Percentiles rank a stretch among this genome's conserved stretches.
These are phyloP conservation scores for Danio jaintianensis DNA, from an alignment of 2,797 vertebrate species.

Conservation along the genomic window DNA sequence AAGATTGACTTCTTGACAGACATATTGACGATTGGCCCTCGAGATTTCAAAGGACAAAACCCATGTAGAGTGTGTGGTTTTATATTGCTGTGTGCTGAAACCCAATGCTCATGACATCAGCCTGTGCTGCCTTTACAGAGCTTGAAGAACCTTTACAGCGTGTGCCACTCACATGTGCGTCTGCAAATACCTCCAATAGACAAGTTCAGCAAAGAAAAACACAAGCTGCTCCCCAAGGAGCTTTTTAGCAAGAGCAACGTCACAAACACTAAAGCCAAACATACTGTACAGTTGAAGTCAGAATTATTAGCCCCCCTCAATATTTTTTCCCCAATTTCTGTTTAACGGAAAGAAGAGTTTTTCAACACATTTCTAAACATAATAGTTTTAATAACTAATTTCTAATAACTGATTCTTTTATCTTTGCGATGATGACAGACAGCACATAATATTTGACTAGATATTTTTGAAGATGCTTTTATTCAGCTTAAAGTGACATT, in stretches of 20 bases:
- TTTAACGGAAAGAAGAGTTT: no score
- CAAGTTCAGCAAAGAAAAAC: conserved; percentile 60
- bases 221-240: conserved; percentile 50
- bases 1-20: neutral
- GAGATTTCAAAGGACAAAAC: neutral
- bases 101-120: conserved; percentile 30
- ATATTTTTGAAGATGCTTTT: no score
- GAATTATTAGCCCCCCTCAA: no score
- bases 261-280: conserved; percentile 61
- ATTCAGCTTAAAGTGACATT: no score
- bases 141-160: conserved; percentile 31
- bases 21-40: neutral
- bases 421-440: no score
- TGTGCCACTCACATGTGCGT: neutral
- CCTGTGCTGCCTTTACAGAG: conserved; percentile 24
- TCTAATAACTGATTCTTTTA: no score
- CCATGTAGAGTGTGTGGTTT: neutral
- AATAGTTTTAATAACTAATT: no score
- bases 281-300: conserved; percentile 34
- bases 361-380: no score
- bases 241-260: conserved; percentile 48
- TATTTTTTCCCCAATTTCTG: no score
- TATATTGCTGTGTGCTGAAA: conserved; percentile 24
- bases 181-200: conserved; percentile 62
- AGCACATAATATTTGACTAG: no score